Conservation (phyloP, 2,797 vertebrate genomes). For the Typhlichthys eigenmanni region DNA sequence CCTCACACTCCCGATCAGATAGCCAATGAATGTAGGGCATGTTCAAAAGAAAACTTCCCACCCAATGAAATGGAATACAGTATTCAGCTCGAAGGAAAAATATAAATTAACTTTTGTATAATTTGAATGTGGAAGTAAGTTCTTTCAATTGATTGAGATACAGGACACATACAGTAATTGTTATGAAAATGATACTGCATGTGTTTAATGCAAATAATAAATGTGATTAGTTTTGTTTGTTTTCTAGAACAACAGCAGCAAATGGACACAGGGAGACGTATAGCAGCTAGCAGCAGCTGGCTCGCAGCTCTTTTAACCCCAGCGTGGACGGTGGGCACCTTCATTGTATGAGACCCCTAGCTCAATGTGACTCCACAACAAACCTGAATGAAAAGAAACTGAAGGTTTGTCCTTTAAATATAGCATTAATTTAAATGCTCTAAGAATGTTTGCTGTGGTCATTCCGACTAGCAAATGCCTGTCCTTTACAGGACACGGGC, state of each 20-base stretch:
- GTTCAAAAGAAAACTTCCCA: no score
- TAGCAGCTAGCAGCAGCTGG: slow-evolving; percentile 60
- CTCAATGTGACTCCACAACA: slow-evolving; percentile 56
- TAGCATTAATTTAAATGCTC: background rate
- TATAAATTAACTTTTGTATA: no score
- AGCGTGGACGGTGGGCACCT: slow-evolving; percentile 52
- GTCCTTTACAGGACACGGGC: slow-evolving; percentile 74
- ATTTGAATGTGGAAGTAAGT: no score
- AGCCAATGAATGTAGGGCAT: no score
- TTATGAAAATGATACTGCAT: no score
- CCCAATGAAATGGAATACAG: no score
- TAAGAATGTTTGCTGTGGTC: no score
- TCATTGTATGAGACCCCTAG: slow-evolving; percentile 38
- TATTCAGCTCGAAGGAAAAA: no score
- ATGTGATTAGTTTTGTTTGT: slow-evolving; percentile 9
- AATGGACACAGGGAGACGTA: slow-evolving; percentile 54
- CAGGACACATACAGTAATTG: no score
- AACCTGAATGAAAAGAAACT: slow-evolving; percentile 70
- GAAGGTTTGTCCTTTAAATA: slow-evolving; percentile 49
- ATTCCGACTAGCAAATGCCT: background rate
- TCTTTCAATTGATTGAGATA: no score
- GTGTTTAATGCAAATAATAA: background rate
- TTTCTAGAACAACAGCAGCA: slow-evolving; percentile 46
- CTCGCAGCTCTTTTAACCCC: slow-evolving; percentile 49
- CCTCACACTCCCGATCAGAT: no score